Evolutionary conservation across 2,797 vertebrate genomes (phyloP).

Genomic region (Sebastes itinus): DNA sequence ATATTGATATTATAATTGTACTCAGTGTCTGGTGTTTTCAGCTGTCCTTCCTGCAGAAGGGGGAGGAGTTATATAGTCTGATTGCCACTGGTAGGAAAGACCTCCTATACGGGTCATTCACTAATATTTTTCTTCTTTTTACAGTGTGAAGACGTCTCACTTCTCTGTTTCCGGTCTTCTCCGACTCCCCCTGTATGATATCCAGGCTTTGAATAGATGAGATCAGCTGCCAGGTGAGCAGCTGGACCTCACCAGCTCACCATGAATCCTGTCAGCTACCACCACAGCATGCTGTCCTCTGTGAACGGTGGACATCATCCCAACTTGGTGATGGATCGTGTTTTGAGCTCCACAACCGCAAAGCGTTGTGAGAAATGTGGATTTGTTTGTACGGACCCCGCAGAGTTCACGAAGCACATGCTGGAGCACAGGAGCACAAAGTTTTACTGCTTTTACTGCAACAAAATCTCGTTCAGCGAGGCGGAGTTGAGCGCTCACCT

Average conservation of each 20-base stretch:
- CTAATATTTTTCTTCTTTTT: neutral
- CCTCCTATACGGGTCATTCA: neutral
- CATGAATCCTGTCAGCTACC: slow-evolving; percentile 73
- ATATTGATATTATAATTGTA: no score
- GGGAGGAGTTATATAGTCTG: no score
- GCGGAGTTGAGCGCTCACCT: slow-evolving; percentile 90
- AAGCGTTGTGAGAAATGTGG: slow-evolving; percentile 91
- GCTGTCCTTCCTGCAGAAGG: no score
- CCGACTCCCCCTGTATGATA: neutral
- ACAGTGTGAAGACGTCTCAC: slow-evolving; percentile 1
- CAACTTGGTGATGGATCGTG: slow-evolving; percentile 31
- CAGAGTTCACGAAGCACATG: slow-evolving; percentile 86
- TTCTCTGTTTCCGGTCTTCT: neutral
- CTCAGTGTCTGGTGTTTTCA: no score
- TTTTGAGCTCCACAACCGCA: slow-evolving; percentile 42
- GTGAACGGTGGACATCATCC: slow-evolving; percentile 42
- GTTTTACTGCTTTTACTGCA: slow-evolving; percentile 93
- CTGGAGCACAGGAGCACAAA: slow-evolving; percentile 87
- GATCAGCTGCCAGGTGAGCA: slow-evolving; percentile 46
- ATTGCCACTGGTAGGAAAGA: no score
- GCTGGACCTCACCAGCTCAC: slow-evolving; percentile 7
- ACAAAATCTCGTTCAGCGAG: slow-evolving; percentile 88
- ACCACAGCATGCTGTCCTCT: slow-evolving; percentile 41
- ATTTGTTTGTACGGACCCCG: slow-evolving; percentile 86
- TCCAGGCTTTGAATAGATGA: slow-evolving; percentile 2